Conservation (phyloP, 1,140 invertebrate species). For the Conus betulinus region DNA sequence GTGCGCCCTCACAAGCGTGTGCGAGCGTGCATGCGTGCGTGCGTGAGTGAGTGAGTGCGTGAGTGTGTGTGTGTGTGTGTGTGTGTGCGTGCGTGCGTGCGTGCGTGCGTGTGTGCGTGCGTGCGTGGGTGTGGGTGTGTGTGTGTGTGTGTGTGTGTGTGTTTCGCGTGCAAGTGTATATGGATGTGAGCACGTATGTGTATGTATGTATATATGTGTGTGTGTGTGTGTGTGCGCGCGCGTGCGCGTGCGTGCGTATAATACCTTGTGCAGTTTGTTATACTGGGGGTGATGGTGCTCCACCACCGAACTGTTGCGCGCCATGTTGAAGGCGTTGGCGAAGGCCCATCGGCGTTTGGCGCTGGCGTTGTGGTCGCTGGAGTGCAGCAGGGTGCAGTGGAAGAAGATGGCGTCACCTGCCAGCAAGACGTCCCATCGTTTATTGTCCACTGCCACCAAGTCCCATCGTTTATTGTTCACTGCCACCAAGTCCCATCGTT, state of each 20-base stretch:
- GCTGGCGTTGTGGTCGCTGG: constrained; percentile 51
- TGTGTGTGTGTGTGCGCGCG: not conserved
- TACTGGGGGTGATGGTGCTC: constrained; percentile 65
- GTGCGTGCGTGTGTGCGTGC: not conserved
- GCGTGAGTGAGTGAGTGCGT: not conserved
- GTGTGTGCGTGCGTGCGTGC: not conserved
- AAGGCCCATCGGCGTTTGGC: constrained; percentile 56
- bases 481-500: too few relatives aligned
- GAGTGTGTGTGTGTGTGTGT: constrained; percentile 7
- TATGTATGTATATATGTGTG: not conserved
- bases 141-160: constrained; percentile 13
- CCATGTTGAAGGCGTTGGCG: constrained; percentile 59
- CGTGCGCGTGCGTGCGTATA: not conserved
- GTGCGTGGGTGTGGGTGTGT: not conserved
- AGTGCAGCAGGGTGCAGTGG: constrained; percentile 66
- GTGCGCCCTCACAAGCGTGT: too few relatives aligned
- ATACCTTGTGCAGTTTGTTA: constrained; percentile 58
- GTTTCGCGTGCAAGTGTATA: not conserved
- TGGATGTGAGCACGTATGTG: not conserved
- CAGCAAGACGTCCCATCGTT: constrained; percentile 66
- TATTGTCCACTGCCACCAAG: constrained; percentile 43
- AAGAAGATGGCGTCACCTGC: constrained; percentile 71
- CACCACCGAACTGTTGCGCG: constrained; percentile 57
- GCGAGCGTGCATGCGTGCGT: not conserved
- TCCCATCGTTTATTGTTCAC: too few relatives aligned